Base-by-base conservation (phyloP, 2,113 vertebrate genomes). In the Bagarius yarrelli region DNA sequence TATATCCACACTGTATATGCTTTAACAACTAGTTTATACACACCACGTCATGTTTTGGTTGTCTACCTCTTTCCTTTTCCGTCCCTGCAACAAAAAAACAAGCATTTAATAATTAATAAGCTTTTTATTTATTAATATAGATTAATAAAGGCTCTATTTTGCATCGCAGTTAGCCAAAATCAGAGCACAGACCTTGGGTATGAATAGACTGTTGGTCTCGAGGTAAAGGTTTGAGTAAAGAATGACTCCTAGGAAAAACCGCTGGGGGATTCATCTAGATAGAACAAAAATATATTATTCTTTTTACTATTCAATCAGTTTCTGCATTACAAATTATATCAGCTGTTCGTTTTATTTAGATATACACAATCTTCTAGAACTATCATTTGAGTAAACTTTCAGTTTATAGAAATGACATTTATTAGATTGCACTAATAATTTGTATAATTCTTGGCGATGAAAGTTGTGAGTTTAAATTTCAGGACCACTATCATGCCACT, bases 21-120 rank as follows among this genome's bases (percentile, higher is more conserved):
- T 27, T 19, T 56, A 55, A 50, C 27, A 61, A 19, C 21, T 40
- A 19, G 13, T n/a, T 67, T 40, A 76, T 59, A 87, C 90, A 83
- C 81, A 95, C 94, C 92, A 94, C 91, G 84, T 95, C 93, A 85
- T 87, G 89, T n/a, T 91, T 88, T 69, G 90, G 87, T 50, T 90
- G 83, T 63, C 74, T 53, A 9, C 78, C n/a, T 83, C 69, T 81
- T 23, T 73, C 78, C 57, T 83, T 27, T 16, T 78, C 82, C 12
- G 89, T 93, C 56, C 87, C 93, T 94, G 74, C 86, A 55, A 27
- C 70, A 81, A 30, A 71, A 79, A 21, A 53, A 40, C 61, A 11
- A 69, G 32, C 50, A 15, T 64, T 76, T 71, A 23, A 66, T 16
- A 23, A 11, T 30, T 1, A 63, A 2, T 36, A 69, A 16, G 3